Base-by-base conservation (phyloP, 2,113 vertebrate genomes). In the Larimichthys polyactis region DNA sequence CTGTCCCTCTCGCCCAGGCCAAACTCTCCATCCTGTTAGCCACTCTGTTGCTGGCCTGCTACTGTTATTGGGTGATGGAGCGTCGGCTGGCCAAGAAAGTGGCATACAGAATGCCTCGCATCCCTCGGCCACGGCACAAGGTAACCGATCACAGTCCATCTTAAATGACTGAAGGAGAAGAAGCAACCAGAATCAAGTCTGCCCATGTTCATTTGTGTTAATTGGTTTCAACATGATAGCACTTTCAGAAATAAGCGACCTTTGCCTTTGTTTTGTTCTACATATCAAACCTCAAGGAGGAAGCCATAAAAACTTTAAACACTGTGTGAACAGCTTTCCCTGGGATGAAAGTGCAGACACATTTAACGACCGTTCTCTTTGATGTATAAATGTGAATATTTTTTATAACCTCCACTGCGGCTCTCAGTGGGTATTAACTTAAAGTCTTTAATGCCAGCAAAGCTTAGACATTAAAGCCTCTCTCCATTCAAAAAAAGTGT, bases 51-150 rank as follows among this genome's bases (percentile, higher is more conserved):
- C 73, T 96, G 66, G 94, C 97, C 0, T 67, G 88, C 4, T 88
- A 92, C 40, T 94, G 95, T 1, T 99, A 99, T 74, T 84, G 95
- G 79, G 88, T 95, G 92, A 97, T 99, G 97, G 98, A 99, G 90
- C 94, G 22, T 12, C 96, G 96, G 63, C 71, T 99, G 83, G 88
- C 75, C 0, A 91, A 0, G 1, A 96, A 75, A 0, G 52, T 94
- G 20, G 60, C 24, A 0, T 95, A 87, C 54, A 95, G 98, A 43
- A 90, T 98, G 81, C 98, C 98, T 19, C 96, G 96, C 44, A 98
- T 99, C 74, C 98, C 98, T 0, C 96, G 96, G 44, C 98, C 98
- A 0, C 95, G 95, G 24, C 97, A 99, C 93, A 97, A 96, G 88
- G 94, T 96, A 77, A 93, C 49, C 0, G 4, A 44, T 22, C 68